phyloP scores from a whole-genome alignment of 2,113 vertebrate species.

The Alaudala cheleensis region DNA sequence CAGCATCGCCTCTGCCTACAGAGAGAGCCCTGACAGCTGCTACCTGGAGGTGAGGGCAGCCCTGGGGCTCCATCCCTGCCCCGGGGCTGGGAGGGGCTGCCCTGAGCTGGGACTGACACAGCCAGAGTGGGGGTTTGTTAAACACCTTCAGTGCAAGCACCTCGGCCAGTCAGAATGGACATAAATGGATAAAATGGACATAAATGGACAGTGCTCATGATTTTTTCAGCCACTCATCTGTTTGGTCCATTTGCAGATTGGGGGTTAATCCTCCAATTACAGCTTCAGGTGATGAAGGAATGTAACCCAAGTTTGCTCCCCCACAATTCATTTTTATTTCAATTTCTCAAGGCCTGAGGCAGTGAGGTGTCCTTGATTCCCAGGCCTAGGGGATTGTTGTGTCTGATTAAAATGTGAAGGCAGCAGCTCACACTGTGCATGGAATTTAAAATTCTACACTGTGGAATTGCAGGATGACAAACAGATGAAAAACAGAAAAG shows the following conservation, averaged over 20 bases:
- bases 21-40: conserved; percentile 91
- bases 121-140: no score
- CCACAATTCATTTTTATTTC: background rate
- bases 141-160: no score
- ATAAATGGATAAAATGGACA: no score
- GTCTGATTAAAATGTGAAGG: background rate
- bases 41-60: conserved; percentile 82
- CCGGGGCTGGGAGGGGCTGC: background rate
- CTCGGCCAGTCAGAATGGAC: no score
- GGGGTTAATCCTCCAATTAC: background rate
- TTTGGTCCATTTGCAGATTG: background rate
- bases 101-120: no score
- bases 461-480: background rate
- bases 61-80: no score
- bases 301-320: background rate
- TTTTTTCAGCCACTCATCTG: no score
- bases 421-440: background rate
- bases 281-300: background rate
- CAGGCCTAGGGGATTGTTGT: background rate
- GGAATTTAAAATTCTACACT: background rate
- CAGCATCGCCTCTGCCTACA: conserved; percentile 95
- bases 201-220: no score
- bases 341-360: background rate
- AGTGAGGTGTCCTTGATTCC: background rate
- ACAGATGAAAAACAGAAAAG: background rate